Conservation (phyloP, 2,888 invertebrate genomes). For the Drosophila macrothrix region DNA sequence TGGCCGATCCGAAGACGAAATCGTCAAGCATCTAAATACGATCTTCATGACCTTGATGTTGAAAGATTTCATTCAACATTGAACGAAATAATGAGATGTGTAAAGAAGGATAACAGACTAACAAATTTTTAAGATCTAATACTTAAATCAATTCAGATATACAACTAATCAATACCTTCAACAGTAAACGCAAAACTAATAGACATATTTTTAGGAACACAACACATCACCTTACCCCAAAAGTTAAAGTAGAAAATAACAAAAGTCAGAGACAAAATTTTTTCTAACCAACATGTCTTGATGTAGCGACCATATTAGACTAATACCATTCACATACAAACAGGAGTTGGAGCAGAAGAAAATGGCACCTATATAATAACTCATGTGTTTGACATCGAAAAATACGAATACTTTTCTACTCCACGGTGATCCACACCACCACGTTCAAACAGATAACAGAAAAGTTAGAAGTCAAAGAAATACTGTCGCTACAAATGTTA, state of each 20-base stretch:
- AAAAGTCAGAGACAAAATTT: not conserved
- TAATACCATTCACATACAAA: too few species aligned
- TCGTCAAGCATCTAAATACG: not conserved
- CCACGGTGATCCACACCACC: too few species aligned
- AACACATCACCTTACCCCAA: too few species aligned
- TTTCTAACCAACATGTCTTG: too few species aligned
- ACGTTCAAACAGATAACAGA: not conserved
- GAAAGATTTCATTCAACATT: conserved; percentile 52
- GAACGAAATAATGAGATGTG: conserved; percentile 46
- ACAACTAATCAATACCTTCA: conserved; percentile 45
- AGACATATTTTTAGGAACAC: conserved; percentile 29
- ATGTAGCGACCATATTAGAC: conserved; percentile 13
- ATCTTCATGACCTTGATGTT: not conserved
- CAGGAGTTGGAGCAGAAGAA: too few species aligned
- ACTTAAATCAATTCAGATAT: conserved; percentile 42
- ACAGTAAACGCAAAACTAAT: conserved; percentile 39
- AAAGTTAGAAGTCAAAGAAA: not conserved
- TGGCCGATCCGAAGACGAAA: conserved; percentile 19
- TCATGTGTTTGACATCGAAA: too few species aligned
- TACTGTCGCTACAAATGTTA: not conserved
- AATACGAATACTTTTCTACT: not conserved
- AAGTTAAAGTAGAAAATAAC: not conserved
- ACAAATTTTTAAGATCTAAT: not conserved
- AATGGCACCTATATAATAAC: not conserved
- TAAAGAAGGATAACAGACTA: not conserved